Evolutionary conservation across 2,888 invertebrate genomes (phyloP), one percentile per base, ranked within the genome.

Genomic region (Tiliacea aurago): DNA sequence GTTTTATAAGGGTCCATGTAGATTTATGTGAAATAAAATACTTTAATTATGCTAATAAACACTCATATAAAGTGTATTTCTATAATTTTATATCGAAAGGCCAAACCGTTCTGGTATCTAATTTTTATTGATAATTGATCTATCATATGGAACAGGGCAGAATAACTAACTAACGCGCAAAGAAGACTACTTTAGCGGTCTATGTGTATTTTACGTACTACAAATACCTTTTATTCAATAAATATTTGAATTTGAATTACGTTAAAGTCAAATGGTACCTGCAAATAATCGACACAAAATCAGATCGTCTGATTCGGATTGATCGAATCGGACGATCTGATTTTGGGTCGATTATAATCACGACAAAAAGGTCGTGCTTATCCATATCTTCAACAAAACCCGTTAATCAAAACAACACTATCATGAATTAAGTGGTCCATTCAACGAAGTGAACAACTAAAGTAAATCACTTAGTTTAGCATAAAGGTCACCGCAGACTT

Each of bases 401-500:
- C 13, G 9, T 10, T 18, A 41, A 15, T 55, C 18, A 7, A 41
- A 55, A 76, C 41, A 65, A 76, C 6, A 65, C 28, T 15, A 10
- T 28, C n/a, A 10, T 23, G 18, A 41, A 56, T 56, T 18, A 43
- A 49, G 76, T 41, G 75, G 20, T 76, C 28, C 20, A 20, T 33
- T 41, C 18, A 49, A 5, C 2, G 10, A 15, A 47, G 28, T 53
- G 6, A 47, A 61, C 70, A 47, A 15, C 18, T 51, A 5, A 69
- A 59, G 45, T 69, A 51, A 51, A 76, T 37, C 58, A 58, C 37
- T 45, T 37, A n/a, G 28, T 23, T 45, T 28, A 59, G 58, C 28
- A 37, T 47, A 78, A 51, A 70, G 74, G 58, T 69, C 70, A 77
- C 7, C 45, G 10, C 18, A 77, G 37, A 47, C 74, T 33, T 23